Evolutionary conservation across 2,888 invertebrate genomes (phyloP).

Genomic region (Uloborus plumipes): DNA sequence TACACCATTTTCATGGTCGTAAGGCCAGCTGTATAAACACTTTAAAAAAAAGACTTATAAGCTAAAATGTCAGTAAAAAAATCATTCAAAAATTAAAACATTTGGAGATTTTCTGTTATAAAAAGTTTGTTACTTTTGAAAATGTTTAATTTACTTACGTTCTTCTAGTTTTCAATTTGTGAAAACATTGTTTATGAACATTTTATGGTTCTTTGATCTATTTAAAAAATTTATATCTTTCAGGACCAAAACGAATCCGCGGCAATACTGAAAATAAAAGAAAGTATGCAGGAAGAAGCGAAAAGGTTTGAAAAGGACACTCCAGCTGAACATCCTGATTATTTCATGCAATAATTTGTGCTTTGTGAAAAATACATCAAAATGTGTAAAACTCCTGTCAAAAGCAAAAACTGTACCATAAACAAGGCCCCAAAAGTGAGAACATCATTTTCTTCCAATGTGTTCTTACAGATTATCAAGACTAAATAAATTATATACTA

Average conservation of each 20-base stretch:
- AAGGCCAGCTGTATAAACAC: too few relatives aligned
- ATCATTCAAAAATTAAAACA: too few relatives aligned
- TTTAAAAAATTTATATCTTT: constrained; percentile 9
- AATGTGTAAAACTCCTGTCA: constrained; percentile 3
- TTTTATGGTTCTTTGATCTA: not conserved
- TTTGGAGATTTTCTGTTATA: too few relatives aligned
- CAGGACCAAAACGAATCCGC: constrained; percentile 96
- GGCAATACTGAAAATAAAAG: constrained; percentile 99
- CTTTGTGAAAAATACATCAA: not conserved
- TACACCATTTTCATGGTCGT: too few relatives aligned
- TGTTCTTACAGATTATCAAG: not conserved
- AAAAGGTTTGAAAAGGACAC: constrained; percentile 98
- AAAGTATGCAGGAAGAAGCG: constrained; percentile 99
- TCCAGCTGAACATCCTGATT: constrained; percentile 84
- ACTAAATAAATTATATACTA: too few relatives aligned
- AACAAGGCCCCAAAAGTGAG: constrained; percentile 33
- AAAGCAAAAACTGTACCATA: constrained; percentile 8
- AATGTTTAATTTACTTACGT: too few relatives aligned
- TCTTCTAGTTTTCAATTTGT: not conserved
- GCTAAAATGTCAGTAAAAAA: too few relatives aligned
- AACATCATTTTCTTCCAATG: constrained; percentile 38
- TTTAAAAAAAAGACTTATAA: too few relatives aligned
- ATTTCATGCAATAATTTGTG: constrained; percentile 87
- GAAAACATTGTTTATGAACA: not conserved
- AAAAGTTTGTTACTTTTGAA: too few relatives aligned